Percentiles rank a stretch among this genome's conserved stretches.
Evolutionary conservation across 2,888 invertebrate species (phyloP).

Genomic region (Thereva nobilitata): DNA sequence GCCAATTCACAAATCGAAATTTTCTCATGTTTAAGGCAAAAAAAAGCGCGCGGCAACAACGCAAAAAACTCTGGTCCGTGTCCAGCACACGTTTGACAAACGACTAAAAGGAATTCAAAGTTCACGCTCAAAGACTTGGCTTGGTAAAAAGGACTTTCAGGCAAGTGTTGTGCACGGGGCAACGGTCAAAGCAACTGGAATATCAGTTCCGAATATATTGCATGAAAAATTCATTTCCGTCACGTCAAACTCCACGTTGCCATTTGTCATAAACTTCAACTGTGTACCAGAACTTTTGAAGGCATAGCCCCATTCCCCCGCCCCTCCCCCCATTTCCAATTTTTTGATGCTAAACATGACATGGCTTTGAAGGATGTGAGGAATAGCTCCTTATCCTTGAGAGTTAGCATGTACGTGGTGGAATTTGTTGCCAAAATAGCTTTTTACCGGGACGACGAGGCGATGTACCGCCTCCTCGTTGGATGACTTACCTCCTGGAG

Average conservation of each 20-base stretch:
- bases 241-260: constrained; percentile 22
- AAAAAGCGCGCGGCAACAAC: constrained; percentile 11
- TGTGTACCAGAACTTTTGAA: background rate
- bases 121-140: constrained; percentile 31
- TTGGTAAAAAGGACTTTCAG: background rate
- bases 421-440: too few relatives aligned
- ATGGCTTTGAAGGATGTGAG: too few relatives aligned
- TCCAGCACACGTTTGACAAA: constrained; percentile 32
- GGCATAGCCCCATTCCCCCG: background rate
- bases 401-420: too few relatives aligned
- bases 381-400: too few relatives aligned
- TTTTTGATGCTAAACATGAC: too few relatives aligned
- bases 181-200: background rate
- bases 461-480: too few relatives aligned
- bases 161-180: background rate
- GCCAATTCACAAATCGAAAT: constrained; percentile 28
- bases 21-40: constrained; percentile 7
- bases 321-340: background rate
- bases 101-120: constrained; percentile 34
- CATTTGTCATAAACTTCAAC: constrained; percentile 20
- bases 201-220: constrained; percentile 37
- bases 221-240: constrained; percentile 39
- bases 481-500: too few relatives aligned
- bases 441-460: too few relatives aligned
- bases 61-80: constrained; percentile 23